These are phyloP conservation scores for Zaprionus capensis DNA, from an alignment of 1,140 invertebrate genomes.

Conservation along the genomic window DNA sequence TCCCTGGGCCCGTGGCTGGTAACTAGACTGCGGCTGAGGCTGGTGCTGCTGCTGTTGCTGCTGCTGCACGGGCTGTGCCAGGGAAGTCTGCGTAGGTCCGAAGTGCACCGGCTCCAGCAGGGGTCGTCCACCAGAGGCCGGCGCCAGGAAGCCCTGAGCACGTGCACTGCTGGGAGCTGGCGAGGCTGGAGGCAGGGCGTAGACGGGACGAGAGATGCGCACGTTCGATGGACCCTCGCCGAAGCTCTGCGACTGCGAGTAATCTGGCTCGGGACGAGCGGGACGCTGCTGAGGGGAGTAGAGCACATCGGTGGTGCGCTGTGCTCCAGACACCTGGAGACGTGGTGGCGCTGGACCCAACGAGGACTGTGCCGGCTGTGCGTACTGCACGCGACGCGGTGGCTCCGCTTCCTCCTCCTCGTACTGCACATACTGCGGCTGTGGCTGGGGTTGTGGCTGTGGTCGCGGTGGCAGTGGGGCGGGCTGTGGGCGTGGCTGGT, in stretches of 20 bases:
- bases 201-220: constrained; percentile 80
- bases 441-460: constrained; percentile 76
- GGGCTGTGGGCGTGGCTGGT: constrained; percentile 56
- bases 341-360: constrained; percentile 73
- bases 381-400: constrained; percentile 74
- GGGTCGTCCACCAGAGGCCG: constrained; percentile 74
- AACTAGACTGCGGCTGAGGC: constrained; percentile 73
- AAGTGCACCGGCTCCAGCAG: constrained; percentile 72
- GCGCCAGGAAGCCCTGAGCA: constrained; percentile 75
- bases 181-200: constrained; percentile 73
- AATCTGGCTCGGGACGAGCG: constrained; percentile 77
- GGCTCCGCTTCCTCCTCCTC: constrained; percentile 74
- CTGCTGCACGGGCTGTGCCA: constrained; percentile 68
- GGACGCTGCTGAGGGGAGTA: constrained; percentile 77
- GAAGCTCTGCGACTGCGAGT: constrained; percentile 75
- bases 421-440: constrained; percentile 82
- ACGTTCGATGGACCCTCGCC: constrained; percentile 77
- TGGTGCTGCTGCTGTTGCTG: constrained; percentile 17
- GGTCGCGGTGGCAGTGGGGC: constrained; percentile 52
- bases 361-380: constrained; percentile 65
- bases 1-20: constrained; percentile 82
- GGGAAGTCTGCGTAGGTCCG: constrained; percentile 58
- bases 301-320: constrained; percentile 79
- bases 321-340: constrained; percentile 80
- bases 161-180: constrained; percentile 73